Percentiles rank a stretch among this genome's conserved stretches.
These are phyloP conservation scores for Acipenser oxyrinchus DNA, from an alignment of 2,797 vertebrate species.

Conservation along the genomic window DNA sequence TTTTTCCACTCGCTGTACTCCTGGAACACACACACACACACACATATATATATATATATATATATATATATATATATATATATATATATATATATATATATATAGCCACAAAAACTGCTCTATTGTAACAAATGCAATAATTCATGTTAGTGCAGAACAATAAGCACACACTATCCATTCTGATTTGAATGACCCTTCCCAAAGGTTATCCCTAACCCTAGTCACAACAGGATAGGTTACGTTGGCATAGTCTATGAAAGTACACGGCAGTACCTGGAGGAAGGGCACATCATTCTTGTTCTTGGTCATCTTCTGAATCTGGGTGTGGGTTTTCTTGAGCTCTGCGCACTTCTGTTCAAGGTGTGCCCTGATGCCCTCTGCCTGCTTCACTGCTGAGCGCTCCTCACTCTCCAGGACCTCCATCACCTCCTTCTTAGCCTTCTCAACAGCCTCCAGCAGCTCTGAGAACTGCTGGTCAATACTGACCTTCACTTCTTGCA, in stretches of 20 bases:
- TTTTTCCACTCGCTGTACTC: slow-evolving; percentile 71
- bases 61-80: too few relatives aligned
- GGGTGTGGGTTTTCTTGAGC: slow-evolving; percentile 60
- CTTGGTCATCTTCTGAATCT: slow-evolving; percentile 56
- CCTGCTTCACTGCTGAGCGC: slow-evolving; percentile 60
- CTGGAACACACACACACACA: slow-evolving; percentile 27
- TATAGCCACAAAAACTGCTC: too few relatives aligned
- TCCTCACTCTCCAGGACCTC: slow-evolving; percentile 70
- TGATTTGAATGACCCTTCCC: too few relatives aligned
- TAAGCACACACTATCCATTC: too few relatives aligned
- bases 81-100: too few relatives aligned
- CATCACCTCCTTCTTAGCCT: slow-evolving; percentile 51
- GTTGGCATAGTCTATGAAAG: too few relatives aligned
- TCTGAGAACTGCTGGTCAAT: slow-evolving; percentile 61
- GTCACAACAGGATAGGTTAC: too few relatives aligned
- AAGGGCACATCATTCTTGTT: slow-evolving; percentile 65
- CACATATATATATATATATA: too few relatives aligned
- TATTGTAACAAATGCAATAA: too few relatives aligned
- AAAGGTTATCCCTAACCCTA: too few relatives aligned
- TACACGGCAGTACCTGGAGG: slow-evolving; percentile 53
- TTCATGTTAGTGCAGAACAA: too few relatives aligned
- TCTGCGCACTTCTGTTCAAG: slow-evolving; percentile 58
- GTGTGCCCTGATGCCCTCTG: slow-evolving; percentile 63
- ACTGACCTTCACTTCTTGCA: slow-evolving; percentile 57
- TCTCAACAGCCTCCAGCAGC: slow-evolving; percentile 56